Evolutionary conservation across 2,888 invertebrate species (phyloP), one percentile per base, ranked within the genome.

Genomic region (Blera fallax): DNA sequence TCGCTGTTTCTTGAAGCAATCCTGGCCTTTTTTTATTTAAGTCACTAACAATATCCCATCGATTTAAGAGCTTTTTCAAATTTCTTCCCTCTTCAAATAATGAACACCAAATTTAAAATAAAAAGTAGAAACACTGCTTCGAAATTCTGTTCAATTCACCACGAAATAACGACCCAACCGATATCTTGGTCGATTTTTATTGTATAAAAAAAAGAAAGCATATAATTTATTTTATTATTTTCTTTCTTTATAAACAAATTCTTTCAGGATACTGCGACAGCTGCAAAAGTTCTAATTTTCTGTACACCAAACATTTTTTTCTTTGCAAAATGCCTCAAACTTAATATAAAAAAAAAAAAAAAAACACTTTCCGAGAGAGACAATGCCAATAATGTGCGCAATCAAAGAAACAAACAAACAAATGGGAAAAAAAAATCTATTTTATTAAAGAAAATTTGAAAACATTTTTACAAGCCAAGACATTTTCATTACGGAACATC

Each of bases 371-470:
- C 58, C 27, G 58, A 79, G 74, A 79, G 40, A 74, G 62, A 83
- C 87, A 79, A 70, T 87, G 87, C 87, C 87, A 87, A 87, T 87
- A 83, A 87, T 87, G 87, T 87, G 78, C 70, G 78, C 73, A 79
- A 74, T 56, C 21, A 32, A 65, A 69, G 45, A 32, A 70, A 65
- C 43, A 56, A 40, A 65, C 43, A 56, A 40, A 34, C n/a, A 52
- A 58, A 34, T 29, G 8, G 3, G 65, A 58, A 76, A 43, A 62
- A 10, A 56, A 77, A 40, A 48, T 45, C 27, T 21, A 62, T 48
- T 67, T 40, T 29, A 3, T 10, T 32, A 21, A n/a, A 58, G 16
- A 14, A 48, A 67, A 29, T 40, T 56, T 43, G 40, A 54, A 50
- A 50, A 37, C 10, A 77, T 56, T 37, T 48, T 48, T 58, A 14